Conservation (phyloP, 2,113 vertebrate genomes). For the Perca flavescens region DNA sequence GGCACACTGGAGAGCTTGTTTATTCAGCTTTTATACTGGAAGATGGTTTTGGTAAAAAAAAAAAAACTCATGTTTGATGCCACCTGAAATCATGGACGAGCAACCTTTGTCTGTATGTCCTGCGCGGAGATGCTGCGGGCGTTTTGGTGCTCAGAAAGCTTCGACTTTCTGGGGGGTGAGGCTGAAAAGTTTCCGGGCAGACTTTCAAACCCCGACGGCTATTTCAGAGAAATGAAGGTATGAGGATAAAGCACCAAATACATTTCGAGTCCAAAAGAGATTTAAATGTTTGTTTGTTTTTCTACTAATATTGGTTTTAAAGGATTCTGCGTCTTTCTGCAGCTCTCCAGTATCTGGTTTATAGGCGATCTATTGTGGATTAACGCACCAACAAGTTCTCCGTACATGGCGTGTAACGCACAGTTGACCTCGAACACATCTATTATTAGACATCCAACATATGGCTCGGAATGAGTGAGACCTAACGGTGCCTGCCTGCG, state of each 20-base stretch:
- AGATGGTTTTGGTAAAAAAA: not conserved
- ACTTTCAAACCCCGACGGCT: not conserved
- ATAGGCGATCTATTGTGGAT: not conserved
- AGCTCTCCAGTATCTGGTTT: not conserved
- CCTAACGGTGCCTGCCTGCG: not conserved
- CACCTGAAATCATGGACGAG: not conserved
- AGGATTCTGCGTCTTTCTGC: not conserved
- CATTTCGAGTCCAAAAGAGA: not conserved
- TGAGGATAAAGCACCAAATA: not conserved
- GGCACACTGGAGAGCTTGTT: not conserved
- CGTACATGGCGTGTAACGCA: not conserved
- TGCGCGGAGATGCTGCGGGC: not conserved
- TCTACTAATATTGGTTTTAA: not conserved
- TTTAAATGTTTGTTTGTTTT: not conserved
- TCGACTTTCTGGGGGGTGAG: constrained; percentile 12
- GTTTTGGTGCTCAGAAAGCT: not conserved
- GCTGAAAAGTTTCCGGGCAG: constrained; percentile 30
- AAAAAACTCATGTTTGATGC: not conserved
- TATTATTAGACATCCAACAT: constrained; percentile 17
- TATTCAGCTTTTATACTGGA: no score
- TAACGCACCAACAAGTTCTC: not conserved
- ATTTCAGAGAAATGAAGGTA: constrained; percentile 10
- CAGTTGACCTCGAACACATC: not conserved
- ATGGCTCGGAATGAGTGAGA: not conserved
- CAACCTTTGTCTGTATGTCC: no score